Evolutionary conservation across 2,113 vertebrate genomes (phyloP).

Genomic region (Nettapus auritus): DNA sequence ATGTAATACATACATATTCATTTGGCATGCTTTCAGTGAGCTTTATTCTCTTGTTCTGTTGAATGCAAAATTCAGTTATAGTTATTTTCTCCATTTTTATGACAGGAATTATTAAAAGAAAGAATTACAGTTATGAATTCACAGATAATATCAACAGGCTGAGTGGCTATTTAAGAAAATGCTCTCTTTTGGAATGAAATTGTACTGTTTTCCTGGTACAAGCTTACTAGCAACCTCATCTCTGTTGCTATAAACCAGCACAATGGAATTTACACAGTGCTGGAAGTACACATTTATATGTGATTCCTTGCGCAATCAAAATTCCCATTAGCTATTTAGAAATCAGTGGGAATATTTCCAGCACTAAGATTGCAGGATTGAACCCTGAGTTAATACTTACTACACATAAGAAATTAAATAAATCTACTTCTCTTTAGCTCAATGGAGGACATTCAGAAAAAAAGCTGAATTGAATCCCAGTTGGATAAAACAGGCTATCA

Average conservation of each 20-base stretch:
- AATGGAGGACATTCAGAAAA: background rate
- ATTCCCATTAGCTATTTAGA: conserved; percentile 53
- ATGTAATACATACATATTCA: background rate
- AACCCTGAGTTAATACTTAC: background rate
- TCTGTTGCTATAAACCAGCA: conserved; percentile 41
- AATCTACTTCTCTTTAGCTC: background rate
- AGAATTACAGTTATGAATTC: conserved; percentile 40
- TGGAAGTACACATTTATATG: background rate
- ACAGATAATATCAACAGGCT: conserved; percentile 18
- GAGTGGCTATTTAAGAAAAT: conserved; percentile 41
- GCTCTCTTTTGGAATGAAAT: conserved; percentile 61
- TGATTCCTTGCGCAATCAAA: background rate
- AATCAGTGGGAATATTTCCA: conserved; percentile 4
- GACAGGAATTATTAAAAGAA: conserved; percentile 40
- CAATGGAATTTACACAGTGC: background rate
- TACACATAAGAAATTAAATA: background rate
- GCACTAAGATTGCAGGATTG: background rate
- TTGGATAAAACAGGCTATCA: conserved; percentile 22
- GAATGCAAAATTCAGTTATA: conserved; percentile 16
- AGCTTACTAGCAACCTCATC: background rate
- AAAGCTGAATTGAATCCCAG: background rate
- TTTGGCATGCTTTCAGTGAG: background rate
- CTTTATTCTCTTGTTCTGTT: background rate
- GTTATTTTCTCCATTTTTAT: conserved; percentile 32
- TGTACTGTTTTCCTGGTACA: conserved; percentile 17